phyloP scores from a whole-genome alignment of 2,113 vertebrate species.

The Odocoileus hemionus region DNA sequence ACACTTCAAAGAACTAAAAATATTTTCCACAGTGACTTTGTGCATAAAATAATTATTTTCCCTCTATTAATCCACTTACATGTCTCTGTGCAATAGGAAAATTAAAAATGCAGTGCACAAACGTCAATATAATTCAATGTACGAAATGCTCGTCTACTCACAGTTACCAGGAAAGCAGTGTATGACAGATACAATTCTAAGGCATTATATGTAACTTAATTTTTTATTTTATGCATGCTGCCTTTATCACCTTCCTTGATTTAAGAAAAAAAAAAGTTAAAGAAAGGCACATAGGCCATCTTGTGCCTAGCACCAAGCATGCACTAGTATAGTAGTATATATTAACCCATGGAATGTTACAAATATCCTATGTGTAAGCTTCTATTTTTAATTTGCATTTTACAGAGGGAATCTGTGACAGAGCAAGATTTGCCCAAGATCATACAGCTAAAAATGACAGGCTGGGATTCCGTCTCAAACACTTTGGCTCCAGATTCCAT shows the following conservation, averaged over 20 bases:
- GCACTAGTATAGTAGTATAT: neutral
- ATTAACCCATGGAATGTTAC: neutral
- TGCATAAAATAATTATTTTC: conserved; percentile 66
- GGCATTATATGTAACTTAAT: neutral
- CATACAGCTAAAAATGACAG: neutral
- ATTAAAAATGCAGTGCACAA: neutral
- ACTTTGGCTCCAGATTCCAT: neutral
- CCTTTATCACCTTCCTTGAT: neutral
- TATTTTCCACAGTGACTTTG: conserved; percentile 60
- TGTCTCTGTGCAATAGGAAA: neutral
- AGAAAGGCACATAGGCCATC: neutral
- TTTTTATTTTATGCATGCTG: neutral
- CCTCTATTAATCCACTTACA: conserved; percentile 38
- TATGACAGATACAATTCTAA: neutral
- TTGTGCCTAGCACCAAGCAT: neutral
- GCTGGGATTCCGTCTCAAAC: neutral
- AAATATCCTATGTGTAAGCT: neutral
- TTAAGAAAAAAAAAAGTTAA: neutral
- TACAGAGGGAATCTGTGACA: neutral
- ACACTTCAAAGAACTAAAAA: conserved; percentile 79
- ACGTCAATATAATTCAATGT: neutral
- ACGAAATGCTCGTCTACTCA: neutral
- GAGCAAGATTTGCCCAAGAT: neutral
- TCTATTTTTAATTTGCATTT: neutral
- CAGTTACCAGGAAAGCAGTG: neutral